Evolutionary conservation across 2,888 invertebrate genomes (phyloP), one percentile per base, ranked within the genome.

Genomic region (Chorisops tibialis): DNA sequence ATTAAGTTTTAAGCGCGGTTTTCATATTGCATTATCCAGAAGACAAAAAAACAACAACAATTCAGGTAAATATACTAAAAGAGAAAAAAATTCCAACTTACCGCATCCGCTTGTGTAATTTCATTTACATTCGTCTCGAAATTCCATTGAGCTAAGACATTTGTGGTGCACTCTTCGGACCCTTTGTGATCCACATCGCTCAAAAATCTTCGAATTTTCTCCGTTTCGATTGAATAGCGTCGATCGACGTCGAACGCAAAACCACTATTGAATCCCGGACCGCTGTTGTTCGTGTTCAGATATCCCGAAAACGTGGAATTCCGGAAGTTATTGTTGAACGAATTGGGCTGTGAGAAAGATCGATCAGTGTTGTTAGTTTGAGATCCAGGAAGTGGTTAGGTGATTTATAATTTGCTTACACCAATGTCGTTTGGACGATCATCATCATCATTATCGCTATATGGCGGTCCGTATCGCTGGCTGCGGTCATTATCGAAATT

Each of bases 71-170:
- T 7, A 22, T n/a, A 43, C 6, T 14, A 7, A 43, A 43, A 11
- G 45, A 43, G 18, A 12, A 18, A 35, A 37, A 37, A 35, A 37
- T 18, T 52, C 2, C 51, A 48, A 86, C 90, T 88, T 76, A 92
- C 93, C 75, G 92, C 92, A 71, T 89, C 87, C 68, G 89, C 80
- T 78, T 93, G 92, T 1, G 89, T 89, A 49, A 82, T 85, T 74
- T 90, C 89, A 77, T 90, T 91, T 39, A 92, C 90, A 72, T 92
- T 88, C 4, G 92, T 92, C 77, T 93, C 92, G 72, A 91, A 93
- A 74, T 88, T 87, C 93, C 93, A 93, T 72, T 93, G 93, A 1
- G 91, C 89, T 0, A 85, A 88, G n/a, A 93, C 92, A 75, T 92
- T 92, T 54, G 86, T 87, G 0, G 89, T 89, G 71, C 92, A 93